A percentile compares a stretch with the other conserved stretches of the same genome.
phyloP scores from a whole-genome alignment of 2,113 vertebrate species.

The Nothocercus nigrocapillus region DNA sequence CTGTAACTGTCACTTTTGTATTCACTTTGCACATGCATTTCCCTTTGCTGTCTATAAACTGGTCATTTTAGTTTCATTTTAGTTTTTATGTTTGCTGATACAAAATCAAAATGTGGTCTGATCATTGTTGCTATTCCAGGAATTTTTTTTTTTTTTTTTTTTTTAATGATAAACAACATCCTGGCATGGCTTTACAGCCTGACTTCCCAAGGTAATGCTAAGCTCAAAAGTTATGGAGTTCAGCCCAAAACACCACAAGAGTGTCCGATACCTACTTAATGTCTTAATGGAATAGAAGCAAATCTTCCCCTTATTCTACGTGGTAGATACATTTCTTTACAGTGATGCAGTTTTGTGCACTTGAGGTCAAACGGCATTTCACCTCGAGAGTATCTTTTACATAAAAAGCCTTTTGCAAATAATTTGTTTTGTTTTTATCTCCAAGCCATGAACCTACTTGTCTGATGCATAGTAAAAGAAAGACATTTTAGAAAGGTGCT shows the following conservation, averaged over 20 bases:
- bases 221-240: background rate
- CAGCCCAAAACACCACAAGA: background rate
- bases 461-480: background rate
- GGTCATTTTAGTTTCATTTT: background rate
- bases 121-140: background rate
- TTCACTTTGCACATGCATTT: background rate
- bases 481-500: background rate
- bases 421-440: background rate
- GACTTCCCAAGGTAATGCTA: background rate
- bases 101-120: background rate
- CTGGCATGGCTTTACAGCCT: background rate
- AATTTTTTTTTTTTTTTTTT: background rate
- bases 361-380: background rate
- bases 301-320: background rate
- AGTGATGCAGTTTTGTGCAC: background rate
- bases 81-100: background rate
- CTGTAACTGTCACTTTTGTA: background rate
- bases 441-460: background rate
- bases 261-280: background rate
- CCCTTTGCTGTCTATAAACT: background rate
- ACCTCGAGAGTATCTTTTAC: background rate
- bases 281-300: background rate
- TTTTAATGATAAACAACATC: background rate
- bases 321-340: background rate
- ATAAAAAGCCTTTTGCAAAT: background rate